phyloP scores from a whole-genome alignment of 2,797 vertebrate genomes.

The Manis pentadactyla region DNA sequence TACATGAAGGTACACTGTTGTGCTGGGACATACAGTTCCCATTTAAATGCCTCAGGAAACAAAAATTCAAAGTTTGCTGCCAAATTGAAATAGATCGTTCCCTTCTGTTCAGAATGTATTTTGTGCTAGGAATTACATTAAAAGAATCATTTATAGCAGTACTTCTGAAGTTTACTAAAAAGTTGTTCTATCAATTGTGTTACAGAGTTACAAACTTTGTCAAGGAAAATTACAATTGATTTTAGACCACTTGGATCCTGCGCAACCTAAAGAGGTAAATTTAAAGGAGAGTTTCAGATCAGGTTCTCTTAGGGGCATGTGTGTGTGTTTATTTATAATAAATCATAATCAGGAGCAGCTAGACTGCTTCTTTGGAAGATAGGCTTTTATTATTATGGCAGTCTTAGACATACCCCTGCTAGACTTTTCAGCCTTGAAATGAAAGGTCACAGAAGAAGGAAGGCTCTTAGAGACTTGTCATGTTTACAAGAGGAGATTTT shows the following conservation, averaged over 20 bases:
- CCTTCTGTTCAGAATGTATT: background rate
- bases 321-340: background rate
- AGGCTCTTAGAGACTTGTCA: background rate
- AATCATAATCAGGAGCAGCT: background rate
- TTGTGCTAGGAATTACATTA: slow-evolving; percentile 12
- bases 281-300: slow-evolving; percentile 31
- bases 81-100: slow-evolving; percentile 3
- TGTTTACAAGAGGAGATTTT: background rate
- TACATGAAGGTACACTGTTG: background rate
- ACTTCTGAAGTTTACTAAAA: slow-evolving; percentile 47
- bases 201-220: slow-evolving; percentile 95
- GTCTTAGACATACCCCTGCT: background rate
- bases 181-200: slow-evolving; percentile 74
- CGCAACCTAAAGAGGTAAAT: slow-evolving; percentile 94
- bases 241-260: slow-evolving; percentile 92
- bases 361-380: background rate
- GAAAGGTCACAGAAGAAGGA: background rate
- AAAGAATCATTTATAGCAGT: slow-evolving; percentile 42
- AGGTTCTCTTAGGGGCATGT: background rate
- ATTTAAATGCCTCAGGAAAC: slow-evolving; percentile 30
- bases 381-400: background rate
- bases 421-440: slow-evolving; percentile 1
- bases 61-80: background rate
- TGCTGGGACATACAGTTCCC: background rate
- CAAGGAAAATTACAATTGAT: slow-evolving; percentile 96